Evolutionary conservation across 2,888 invertebrate genomes (phyloP), one percentile per base, ranked within the genome.

Genomic region (Diarsia rubi): DNA sequence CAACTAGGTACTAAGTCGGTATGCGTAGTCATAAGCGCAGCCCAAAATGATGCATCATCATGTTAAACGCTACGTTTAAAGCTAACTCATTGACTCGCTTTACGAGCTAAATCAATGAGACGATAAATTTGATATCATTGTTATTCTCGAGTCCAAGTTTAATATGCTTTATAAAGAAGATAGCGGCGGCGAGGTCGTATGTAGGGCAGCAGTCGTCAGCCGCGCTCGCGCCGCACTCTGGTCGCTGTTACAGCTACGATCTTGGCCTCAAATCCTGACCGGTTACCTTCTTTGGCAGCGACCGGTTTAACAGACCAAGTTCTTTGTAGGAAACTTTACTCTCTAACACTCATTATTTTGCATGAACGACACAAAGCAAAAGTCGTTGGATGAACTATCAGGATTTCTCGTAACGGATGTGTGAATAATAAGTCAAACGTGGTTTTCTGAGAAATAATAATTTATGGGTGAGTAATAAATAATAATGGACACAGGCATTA

Each of bases 241-340:
- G n/a, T 80, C 80, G 82, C 82, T 77, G 82, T 84, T 84, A 84
- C 86, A 86, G 85, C 88, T 88, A 89, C 91, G 92, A 90, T 92
- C 92, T 93, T 94, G 95, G 93, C 95, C 96, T 94, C 94, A 93
- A 93, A 94, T 91, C 90, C 90, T 90, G 92, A 93, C 93, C 94
- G 93, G 95, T 93, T 94, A 88, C 95, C 96, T 93, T 96, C 94
- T 95, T 95, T 93, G 95, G 93, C 83, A 88, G 88, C 91, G 92
- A 96, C 96, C 95, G 96, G 96, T 96, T 96, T 92, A 88, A 88
- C 88, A 91, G 91, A 92, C 91, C 91, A 91, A 89, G 90, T 88
- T 89, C 90, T 90, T 91, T 90, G 88, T 89, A 91, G 90, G 92
- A 92, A 92, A 91, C 90, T 93, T 91, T 91, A 92, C 89, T 92